Conservation (phyloP, 2,797 vertebrate species). For the Sebastes steindachneri region DNA sequence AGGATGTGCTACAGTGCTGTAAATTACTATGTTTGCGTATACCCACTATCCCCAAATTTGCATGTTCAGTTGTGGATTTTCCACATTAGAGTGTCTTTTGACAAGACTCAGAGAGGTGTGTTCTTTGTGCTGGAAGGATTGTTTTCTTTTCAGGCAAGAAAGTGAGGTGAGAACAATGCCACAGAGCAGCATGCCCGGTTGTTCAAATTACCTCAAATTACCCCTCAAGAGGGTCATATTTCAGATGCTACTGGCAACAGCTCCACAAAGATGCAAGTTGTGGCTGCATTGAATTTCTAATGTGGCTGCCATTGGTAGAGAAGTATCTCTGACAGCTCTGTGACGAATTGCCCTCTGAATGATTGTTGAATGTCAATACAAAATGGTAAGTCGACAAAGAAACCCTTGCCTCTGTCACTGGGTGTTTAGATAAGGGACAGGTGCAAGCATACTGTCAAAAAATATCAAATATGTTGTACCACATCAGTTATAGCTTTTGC, state of each 20-base stretch:
- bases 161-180: constrained; percentile 41
- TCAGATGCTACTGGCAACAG: constrained; percentile 36
- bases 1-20: neutral
- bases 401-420: neutral
- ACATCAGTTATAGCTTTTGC: neutral
- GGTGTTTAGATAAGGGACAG: neutral
- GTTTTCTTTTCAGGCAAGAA: constrained; percentile 7
- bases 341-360: constrained; percentile 9
- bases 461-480: neutral
- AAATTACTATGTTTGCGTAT: constrained; percentile 26
- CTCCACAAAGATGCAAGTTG: constrained; percentile 22
- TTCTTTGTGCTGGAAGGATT: constrained; percentile 1
- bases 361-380: neutral
- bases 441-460: neutral
- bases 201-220: constrained; percentile 55
- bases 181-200: constrained; percentile 33
- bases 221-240: constrained; percentile 43
- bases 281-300: constrained; percentile 35
- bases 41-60: constrained; percentile 6
- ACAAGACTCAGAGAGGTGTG: neutral
- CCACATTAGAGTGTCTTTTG: constrained; percentile 2
- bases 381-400: neutral
- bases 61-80: constrained; percentile 21
- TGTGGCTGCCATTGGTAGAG: neutral
- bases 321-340: constrained; percentile 3